phyloP scores from a whole-genome alignment of 2,113 vertebrate genomes.

The Lampris megalopsis region DNA sequence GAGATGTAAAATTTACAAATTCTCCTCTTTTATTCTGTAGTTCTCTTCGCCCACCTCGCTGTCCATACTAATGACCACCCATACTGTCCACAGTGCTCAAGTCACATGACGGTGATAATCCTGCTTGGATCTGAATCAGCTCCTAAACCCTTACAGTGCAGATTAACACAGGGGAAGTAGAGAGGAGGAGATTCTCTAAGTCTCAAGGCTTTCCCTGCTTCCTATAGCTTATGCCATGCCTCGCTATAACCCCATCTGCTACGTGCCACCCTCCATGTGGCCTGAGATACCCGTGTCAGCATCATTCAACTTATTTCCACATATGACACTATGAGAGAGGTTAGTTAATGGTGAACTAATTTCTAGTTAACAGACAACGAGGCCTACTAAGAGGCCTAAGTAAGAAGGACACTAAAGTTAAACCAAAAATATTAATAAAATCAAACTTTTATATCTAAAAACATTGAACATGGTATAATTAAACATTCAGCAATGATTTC shows the following conservation, averaged over 20 bases:
- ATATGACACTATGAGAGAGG: not conserved
- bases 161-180: slow-evolving; percentile 76
- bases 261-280: slow-evolving; percentile 21
- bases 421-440: no score
- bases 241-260: slow-evolving; percentile 55
- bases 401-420: no score
- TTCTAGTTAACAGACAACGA: not conserved
- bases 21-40: no score
- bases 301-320: not conserved
- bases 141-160: slow-evolving; percentile 72
- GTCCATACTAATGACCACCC: slow-evolving; percentile 51
- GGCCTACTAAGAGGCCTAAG: not conserved
- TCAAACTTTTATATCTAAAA: no score
- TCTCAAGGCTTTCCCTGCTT: slow-evolving; percentile 62
- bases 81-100: slow-evolving; percentile 62
- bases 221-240: slow-evolving; percentile 35
- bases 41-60: slow-evolving; percentile 1
- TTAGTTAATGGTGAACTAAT: not conserved
- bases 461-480: no score
- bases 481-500: no score
- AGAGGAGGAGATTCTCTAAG: slow-evolving; percentile 68
- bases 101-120: slow-evolving; percentile 78
- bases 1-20: no score
- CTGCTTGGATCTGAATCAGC: slow-evolving; percentile 73
- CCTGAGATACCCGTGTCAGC: slow-evolving; percentile 30